Conservation (phyloP, 2,888 invertebrate species). For the Agrenia bidenticulata region DNA sequence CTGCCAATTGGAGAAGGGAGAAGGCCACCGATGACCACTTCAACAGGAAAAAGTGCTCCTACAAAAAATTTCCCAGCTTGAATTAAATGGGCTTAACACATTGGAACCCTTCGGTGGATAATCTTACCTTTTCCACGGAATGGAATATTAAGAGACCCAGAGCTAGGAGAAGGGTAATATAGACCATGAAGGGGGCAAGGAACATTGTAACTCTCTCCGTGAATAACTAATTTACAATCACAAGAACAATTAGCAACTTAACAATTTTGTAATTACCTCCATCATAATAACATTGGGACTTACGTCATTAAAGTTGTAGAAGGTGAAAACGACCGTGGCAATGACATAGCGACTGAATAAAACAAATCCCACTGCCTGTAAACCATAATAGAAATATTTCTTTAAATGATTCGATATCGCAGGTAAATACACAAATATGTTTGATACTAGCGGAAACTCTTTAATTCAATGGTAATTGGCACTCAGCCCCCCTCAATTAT, state of each 20-base stretch:
- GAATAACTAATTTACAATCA: conserved; percentile 35
- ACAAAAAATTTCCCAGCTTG: background rate
- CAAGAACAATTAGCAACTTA: conserved; percentile 5
- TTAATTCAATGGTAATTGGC: too few relatives aligned
- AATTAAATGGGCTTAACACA: too few relatives aligned
- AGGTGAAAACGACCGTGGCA: conserved; percentile 45
- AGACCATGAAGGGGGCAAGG: conserved; percentile 43
- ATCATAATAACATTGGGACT: conserved; percentile 10
- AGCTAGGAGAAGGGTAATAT: conserved; percentile 40
- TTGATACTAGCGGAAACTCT: too few relatives aligned
- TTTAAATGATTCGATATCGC: too few relatives aligned
- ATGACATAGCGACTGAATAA: conserved; percentile 45
- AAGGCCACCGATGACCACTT: conserved; percentile 45
- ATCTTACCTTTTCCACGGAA: conserved; percentile 42
- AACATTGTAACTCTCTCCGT: conserved; percentile 43
- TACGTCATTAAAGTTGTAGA: conserved; percentile 44
- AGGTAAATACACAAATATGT: too few relatives aligned
- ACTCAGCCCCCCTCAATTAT: too few relatives aligned
- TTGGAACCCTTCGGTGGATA: too few relatives aligned
- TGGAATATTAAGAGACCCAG: conserved; percentile 46
- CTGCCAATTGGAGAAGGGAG: conserved; percentile 38
- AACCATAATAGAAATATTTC: too few relatives aligned
- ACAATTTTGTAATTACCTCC: background rate
- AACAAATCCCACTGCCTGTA: conserved; percentile 41
- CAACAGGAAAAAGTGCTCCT: conserved; percentile 41